A percentile compares a stretch with the other conserved stretches of the same genome.
Conservation (phyloP, 1,140 invertebrate genomes). For the Euura lappo region DNA sequence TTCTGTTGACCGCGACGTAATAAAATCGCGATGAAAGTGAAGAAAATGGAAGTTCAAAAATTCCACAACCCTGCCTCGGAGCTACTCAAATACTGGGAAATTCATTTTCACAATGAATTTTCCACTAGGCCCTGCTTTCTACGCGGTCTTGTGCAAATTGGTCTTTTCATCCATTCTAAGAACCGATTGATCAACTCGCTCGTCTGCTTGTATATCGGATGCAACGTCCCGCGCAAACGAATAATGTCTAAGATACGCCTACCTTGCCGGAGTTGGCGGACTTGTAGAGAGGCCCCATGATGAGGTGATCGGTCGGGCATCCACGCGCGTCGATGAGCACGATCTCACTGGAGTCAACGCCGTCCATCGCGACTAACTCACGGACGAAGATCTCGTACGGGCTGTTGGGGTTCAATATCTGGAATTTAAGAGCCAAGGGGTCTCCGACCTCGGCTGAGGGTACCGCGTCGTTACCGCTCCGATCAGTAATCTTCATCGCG, state of each 20-base stretch:
- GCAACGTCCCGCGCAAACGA: background rate
- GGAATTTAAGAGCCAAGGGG: conserved; percentile 87
- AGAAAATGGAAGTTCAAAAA: background rate
- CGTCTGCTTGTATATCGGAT: too few species aligned
- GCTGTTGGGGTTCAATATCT: conserved; percentile 88
- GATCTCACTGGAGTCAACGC: conserved; percentile 90
- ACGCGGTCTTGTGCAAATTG: background rate
- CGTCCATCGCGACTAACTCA: conserved; percentile 93
- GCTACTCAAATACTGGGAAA: too few species aligned
- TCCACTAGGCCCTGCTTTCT: background rate
- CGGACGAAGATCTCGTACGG: conserved; percentile 95
- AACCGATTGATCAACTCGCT: too few species aligned
- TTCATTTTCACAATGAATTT: too few species aligned
- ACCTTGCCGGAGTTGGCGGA: conserved; percentile 77
- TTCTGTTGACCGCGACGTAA: background rate
- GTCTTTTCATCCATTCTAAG: too few species aligned
- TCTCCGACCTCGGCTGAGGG: conserved; percentile 88
- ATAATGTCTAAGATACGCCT: conserved; percentile 39
- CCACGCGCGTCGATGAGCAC: conserved; percentile 90
- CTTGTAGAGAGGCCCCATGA: conserved; percentile 90
- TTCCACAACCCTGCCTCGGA: background rate
- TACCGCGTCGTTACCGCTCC: conserved; percentile 79
- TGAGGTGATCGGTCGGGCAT: conserved; percentile 90
- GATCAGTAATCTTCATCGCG: conserved; percentile 92
- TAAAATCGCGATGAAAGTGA: background rate